Percentiles rank a stretch among this genome's conserved stretches.
phyloP scores from a whole-genome alignment of 2,888 invertebrate species.

The Orchesellides sinensis region DNA sequence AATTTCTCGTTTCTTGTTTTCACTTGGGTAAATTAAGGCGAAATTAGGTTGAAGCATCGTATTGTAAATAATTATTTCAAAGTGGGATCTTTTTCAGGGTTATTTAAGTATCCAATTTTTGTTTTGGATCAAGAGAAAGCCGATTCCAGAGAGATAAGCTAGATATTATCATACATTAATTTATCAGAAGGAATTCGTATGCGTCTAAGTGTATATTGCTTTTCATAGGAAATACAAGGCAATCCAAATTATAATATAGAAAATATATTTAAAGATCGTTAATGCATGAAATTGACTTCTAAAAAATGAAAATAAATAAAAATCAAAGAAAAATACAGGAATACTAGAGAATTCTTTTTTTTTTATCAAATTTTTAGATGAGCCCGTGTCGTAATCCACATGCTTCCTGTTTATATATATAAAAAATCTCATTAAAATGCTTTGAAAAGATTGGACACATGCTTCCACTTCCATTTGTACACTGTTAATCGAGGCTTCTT shows the following conservation, averaged over 20 bases:
- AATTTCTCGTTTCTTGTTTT: too few species aligned
- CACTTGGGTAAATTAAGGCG: too few species aligned
- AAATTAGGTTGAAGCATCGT: too few species aligned
- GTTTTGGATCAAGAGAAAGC: background rate
- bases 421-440: slow-evolving; percentile 15
- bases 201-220: background rate
- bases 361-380: background rate
- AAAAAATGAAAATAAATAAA: background rate
- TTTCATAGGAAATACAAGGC: background rate
- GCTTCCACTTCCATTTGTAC: too few species aligned
- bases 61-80: too few species aligned
- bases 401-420: background rate
- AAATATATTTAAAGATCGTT: background rate
- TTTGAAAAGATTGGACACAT: background rate
- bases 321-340: background rate
- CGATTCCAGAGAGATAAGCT: background rate
- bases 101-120: background rate
- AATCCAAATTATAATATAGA: slow-evolving; percentile 1
- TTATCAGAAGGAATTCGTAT: background rate
- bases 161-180: background rate
- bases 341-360: background rate
- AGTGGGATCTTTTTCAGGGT: too few species aligned
- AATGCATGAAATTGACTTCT: slow-evolving; percentile 6
- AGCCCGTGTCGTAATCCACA: background rate
- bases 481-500: background rate